A percentile compares a stretch with the other conserved stretches of the same genome.
Evolutionary conservation across 2,888 invertebrate species (phyloP).

Genomic region (Pandemis cinnamomeana): DNA sequence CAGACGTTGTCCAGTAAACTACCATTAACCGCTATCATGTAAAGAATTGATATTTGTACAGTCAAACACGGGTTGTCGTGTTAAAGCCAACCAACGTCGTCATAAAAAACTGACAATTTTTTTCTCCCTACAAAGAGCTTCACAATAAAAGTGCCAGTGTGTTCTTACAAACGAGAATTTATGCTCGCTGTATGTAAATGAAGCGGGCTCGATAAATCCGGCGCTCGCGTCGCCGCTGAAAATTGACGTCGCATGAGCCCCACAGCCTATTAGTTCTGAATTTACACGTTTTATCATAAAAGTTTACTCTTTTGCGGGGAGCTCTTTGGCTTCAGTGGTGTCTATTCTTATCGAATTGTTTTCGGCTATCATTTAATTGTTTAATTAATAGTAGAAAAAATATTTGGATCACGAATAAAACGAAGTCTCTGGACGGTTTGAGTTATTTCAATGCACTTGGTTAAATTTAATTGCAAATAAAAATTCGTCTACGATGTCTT

Average conservation of each 20-base stretch:
- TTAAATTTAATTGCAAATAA: neutral
- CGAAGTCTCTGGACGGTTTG: neutral
- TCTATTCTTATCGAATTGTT: neutral
- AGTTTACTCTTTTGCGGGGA: neutral
- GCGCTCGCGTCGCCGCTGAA: slow-evolving; percentile 55
- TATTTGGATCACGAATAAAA: neutral
- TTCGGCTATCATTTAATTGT: neutral
- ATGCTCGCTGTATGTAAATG: slow-evolving; percentile 81
- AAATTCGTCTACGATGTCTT: neutral
- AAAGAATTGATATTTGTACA: slow-evolving; percentile 80
- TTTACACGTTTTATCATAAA: slow-evolving; percentile 28
- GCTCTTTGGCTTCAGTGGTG: neutral
- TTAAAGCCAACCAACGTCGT: slow-evolving; percentile 64
- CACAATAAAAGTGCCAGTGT: slow-evolving; percentile 82
- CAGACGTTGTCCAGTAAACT: slow-evolving; percentile 65
- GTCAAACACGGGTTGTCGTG: slow-evolving; percentile 71
- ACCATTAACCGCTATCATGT: slow-evolving; percentile 68
- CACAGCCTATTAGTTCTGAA: slow-evolving; percentile 38
- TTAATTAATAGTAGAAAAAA: neutral
- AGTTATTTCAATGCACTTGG: neutral
- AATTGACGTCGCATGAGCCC: slow-evolving; percentile 43
- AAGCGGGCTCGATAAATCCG: slow-evolving; percentile 58
- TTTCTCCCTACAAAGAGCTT: slow-evolving; percentile 72
- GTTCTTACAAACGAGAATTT: slow-evolving; percentile 84
- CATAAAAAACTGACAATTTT: slow-evolving; percentile 72